Percentiles rank a stretch among this genome's conserved stretches.
These are phyloP conservation scores for Parazoanthus swiftii DNA, from an alignment of 92 coral and sea anemone genomes.

Conservation along the genomic window DNA sequence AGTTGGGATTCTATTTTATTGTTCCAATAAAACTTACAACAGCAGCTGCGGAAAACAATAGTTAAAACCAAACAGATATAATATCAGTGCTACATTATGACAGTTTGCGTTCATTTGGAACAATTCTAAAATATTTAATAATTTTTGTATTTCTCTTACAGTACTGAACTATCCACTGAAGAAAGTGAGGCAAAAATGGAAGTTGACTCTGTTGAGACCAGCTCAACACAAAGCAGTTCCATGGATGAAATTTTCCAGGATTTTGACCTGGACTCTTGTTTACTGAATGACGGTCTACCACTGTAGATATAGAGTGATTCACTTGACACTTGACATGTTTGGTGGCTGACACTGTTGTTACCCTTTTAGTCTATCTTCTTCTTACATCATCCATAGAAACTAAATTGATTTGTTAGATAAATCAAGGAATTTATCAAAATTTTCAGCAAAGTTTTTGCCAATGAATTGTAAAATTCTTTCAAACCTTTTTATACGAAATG, in stretches of 20 bases:
- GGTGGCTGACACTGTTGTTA: not conserved
- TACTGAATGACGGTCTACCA: conserved; percentile 77
- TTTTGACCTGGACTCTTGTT: conserved; percentile 79
- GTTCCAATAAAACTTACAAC: too few species aligned
- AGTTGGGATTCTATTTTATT: too few species aligned
- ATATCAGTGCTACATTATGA: not conserved
- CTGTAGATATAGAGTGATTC: conserved; percentile 48
- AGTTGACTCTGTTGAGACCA: conserved; percentile 47
- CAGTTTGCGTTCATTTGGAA: not conserved
- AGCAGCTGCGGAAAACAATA: too few species aligned
- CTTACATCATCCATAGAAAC: too few species aligned
- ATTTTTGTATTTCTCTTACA: not conserved
- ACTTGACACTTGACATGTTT: too few species aligned
- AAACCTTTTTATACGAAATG: too few species aligned
- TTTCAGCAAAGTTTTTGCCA: too few species aligned
- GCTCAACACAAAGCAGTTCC: conserved; percentile 54
- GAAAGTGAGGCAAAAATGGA: conserved; percentile 46
- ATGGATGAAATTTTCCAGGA: conserved; percentile 75
- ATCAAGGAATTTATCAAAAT: too few species aligned
- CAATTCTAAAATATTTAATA: not conserved
- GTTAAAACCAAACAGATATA: too few species aligned
- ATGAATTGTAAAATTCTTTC: too few species aligned
- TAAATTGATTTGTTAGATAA: too few species aligned
- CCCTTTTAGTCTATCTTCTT: not conserved
- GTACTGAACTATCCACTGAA: conserved; percentile 12